Evolutionary conservation across 1,140 invertebrate genomes (phyloP).

Genomic region (Doryteuthis pealeii): DNA sequence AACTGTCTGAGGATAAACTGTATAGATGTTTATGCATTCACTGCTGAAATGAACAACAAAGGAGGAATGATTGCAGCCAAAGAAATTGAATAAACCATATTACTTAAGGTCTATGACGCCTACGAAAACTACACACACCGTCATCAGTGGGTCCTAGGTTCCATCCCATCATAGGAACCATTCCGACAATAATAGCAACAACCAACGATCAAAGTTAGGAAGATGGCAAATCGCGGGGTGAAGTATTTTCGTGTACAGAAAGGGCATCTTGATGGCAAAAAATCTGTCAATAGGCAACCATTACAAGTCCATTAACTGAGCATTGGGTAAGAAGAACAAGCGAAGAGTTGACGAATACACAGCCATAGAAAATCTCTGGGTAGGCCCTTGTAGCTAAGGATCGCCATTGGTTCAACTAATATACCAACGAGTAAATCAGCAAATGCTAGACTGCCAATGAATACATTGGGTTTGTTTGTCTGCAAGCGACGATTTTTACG

Average conservation of each 20-base stretch:
- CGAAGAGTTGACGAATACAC: slow-evolving; percentile 51
- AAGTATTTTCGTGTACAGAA: slow-evolving; percentile 45
- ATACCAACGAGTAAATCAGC: slow-evolving; percentile 61
- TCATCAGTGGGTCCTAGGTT: slow-evolving; percentile 33
- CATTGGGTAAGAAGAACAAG: slow-evolving; percentile 56
- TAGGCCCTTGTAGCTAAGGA: slow-evolving; percentile 46
- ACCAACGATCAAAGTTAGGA: slow-evolving; percentile 44
- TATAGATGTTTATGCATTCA: slow-evolving; percentile 55
- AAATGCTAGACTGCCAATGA: slow-evolving; percentile 60
- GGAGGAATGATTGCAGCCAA: slow-evolving; percentile 49
- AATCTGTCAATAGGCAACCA: slow-evolving; percentile 54
- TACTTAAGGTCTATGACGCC: slow-evolving; percentile 52
- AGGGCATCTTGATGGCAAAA: slow-evolving; percentile 51
- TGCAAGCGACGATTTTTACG: slow-evolving; percentile 52
- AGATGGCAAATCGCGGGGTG: slow-evolving; percentile 36
- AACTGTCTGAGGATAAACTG: slow-evolving; percentile 44
- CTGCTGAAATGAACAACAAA: slow-evolving; percentile 47
- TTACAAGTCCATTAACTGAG: slow-evolving; percentile 53
- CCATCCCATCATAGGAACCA: slow-evolving; percentile 55
- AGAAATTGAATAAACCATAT: slow-evolving; percentile 57
- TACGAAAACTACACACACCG: slow-evolving; percentile 45
- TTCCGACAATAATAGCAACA: slow-evolving; percentile 45
- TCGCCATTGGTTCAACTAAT: slow-evolving; percentile 44
- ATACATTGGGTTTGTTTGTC: slow-evolving; percentile 62
- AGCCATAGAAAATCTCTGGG: slow-evolving; percentile 46